Base-by-base conservation (phyloP, 2,888 invertebrate genomes). In the Corythucha ciliata region DNA sequence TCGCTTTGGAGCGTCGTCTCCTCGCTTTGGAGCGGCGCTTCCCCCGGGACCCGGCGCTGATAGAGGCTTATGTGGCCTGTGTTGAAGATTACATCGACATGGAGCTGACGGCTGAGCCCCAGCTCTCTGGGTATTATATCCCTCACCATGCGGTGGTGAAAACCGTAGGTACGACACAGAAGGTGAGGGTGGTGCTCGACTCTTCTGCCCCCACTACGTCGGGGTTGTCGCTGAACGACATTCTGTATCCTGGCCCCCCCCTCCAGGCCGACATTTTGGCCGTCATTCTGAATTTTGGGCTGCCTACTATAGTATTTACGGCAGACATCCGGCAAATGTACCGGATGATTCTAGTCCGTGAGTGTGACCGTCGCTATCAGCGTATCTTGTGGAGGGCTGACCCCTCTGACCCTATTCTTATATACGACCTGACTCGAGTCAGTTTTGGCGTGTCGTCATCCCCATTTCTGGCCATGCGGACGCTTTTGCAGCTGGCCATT, bases 301-400 rank as follows among this genome's bases (percentile, higher is more conserved):
- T 41, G 4, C 41, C 21, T 2, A 3, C 12, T n/a, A 16, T 49
- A 12, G 49, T 42, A 10, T 3, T 49, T 2, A 25, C 32, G 7
- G 14, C 32, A 10, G 49, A 49, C 22, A 41, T 49, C 12, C 8
- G 49, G 8, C 49, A 49, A 22, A 42, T 41, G 41, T 42, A 42
- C 41, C 40, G 42, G 4, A 49, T 32, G 25, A 39, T 37, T 22
- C 5, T 6, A 16, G 16, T 22, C 5, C 8, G 7, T 7, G 36
- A 36, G 14, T 8, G 10, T 6, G 4, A 14, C n/a, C 29, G 25
- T 3, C 16, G 16, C 12, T 47, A n/a, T 37, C 47, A 47, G 36
- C 36, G 47, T 2, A 34, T 47, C 4, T 12, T 47, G 2, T 47
- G 47, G 47, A 4, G 47, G 20, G 22, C 26, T 37, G 7, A 22